These are phyloP conservation scores for Naso thynnoides DNA, from an alignment of 2,797 vertebrate genomes.

Conservation along the genomic window DNA sequence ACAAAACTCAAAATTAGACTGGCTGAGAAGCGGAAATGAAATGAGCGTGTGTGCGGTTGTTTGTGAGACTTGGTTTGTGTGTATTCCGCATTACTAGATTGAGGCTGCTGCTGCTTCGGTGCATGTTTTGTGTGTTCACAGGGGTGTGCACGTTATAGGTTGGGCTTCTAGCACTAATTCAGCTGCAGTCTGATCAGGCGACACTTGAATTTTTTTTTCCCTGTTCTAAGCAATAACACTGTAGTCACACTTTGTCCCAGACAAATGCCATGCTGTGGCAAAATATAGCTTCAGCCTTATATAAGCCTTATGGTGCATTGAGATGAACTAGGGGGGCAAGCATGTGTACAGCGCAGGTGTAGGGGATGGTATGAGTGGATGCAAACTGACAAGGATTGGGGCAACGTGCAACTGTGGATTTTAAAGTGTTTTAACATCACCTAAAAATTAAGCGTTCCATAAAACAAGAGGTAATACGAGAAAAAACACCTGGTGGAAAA, in stretches of 20 bases:
- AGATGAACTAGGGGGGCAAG: not conserved
- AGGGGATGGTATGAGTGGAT: not conserved
- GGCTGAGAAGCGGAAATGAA: slow-evolving; percentile 71
- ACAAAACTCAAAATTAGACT: slow-evolving; percentile 70
- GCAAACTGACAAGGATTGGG: not conserved
- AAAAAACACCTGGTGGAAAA: not conserved
- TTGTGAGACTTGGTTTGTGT: slow-evolving; percentile 37
- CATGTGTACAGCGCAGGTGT: not conserved
- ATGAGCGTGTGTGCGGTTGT: slow-evolving; percentile 34
- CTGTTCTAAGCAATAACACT: slow-evolving; percentile 18
- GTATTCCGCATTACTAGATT: slow-evolving; percentile 53
- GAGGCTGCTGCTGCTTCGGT: slow-evolving; percentile 27
- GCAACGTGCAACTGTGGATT: not conserved
- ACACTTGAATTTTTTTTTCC: slow-evolving; percentile 6
- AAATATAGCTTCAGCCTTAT: slow-evolving; percentile 8
- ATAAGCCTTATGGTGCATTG: not conserved
- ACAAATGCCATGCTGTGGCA: slow-evolving; percentile 8
- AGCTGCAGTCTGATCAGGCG: slow-evolving; percentile 45
- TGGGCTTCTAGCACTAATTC: slow-evolving; percentile 49
- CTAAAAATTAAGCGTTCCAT: not conserved
- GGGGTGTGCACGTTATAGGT: slow-evolving; percentile 34
- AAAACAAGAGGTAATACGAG: not conserved
- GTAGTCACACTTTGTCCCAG: slow-evolving; percentile 1
- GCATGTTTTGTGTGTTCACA: slow-evolving; percentile 45
- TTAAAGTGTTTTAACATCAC: no score